Conservation (phyloP, 2,797 vertebrate species). For the Triplophysa bombifrons region DNA sequence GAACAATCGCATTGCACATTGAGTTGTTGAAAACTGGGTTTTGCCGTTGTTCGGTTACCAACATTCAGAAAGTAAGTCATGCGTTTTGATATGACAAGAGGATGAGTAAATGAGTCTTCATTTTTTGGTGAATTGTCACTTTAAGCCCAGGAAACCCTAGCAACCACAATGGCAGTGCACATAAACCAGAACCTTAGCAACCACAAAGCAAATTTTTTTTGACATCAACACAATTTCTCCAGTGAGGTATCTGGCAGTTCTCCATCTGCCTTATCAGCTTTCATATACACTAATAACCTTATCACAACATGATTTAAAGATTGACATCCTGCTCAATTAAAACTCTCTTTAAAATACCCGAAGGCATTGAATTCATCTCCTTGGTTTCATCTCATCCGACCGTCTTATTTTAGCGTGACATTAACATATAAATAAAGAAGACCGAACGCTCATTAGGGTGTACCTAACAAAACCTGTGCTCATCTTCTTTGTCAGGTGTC, state of each 20-base stretch:
- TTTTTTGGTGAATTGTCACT: no score
- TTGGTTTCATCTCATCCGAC: not conserved
- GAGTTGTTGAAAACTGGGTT: no score
- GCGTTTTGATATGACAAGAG: no score
- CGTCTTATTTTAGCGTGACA: conserved; percentile 14
- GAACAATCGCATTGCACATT: no score
- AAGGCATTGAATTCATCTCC: conserved; percentile 29
- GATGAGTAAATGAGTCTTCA: no score
- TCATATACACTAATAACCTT: conserved; percentile 31
- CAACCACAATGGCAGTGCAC: not conserved
- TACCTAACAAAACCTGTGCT: conserved; percentile 4
- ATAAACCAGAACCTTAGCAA: not conserved
- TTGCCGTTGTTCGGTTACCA: no score
- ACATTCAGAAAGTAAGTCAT: no score
- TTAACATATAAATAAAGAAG: conserved; percentile 36
- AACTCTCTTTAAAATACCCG: conserved; percentile 37
- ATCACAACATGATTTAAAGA: conserved; percentile 32
- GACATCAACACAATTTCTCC: not conserved
- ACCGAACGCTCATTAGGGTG: conserved; percentile 21
- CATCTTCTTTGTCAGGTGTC: conserved; percentile 76
- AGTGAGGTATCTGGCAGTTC: not conserved
- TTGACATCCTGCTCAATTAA: conserved; percentile 40
- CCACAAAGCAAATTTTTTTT: not conserved
- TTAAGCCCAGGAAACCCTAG: not conserved
- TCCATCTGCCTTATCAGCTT: not conserved